phyloP scores from a whole-genome alignment of 2,797 vertebrate species.

The Margarornis squamiger region DNA sequence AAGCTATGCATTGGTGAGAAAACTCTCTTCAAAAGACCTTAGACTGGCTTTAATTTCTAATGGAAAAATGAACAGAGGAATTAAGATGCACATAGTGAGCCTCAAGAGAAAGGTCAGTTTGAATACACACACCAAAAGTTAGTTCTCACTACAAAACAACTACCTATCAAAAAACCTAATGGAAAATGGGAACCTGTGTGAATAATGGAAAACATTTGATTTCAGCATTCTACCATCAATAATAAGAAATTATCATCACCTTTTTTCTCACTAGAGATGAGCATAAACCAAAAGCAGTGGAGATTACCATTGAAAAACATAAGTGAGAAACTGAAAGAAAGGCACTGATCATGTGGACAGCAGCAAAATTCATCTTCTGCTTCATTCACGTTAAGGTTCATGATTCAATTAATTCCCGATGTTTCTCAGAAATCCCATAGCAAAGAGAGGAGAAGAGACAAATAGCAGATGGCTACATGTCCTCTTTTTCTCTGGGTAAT shows the following conservation, averaged over 20 bases:
- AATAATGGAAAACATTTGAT: not conserved
- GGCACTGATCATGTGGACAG: fast-evolving
- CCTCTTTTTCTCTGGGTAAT: not conserved
- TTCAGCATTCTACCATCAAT: not conserved
- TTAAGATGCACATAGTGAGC: not conserved
- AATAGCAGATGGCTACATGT: not conserved
- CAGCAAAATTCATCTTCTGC: not conserved
- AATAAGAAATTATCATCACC: not conserved
- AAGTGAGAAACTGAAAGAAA: not conserved
- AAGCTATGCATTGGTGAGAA: not conserved
- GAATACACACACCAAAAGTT: not conserved
- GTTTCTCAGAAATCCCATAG: not conserved
- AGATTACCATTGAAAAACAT: fast-evolving
- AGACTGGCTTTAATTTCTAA: not conserved
- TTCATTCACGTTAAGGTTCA: not conserved
- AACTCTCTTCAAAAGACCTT: not conserved
- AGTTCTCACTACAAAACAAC: too few relatives aligned
- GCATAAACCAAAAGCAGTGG: fast-evolving
- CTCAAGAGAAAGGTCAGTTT: not conserved
- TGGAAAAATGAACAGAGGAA: not conserved
- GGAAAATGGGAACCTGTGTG: not conserved
- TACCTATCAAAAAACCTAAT: not conserved
- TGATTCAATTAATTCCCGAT: fast-evolving
- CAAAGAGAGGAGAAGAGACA: not conserved
- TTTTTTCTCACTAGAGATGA: not conserved